Base-by-base conservation (phyloP, 2,888 invertebrate genomes). In the Ditula angustiorana region DNA sequence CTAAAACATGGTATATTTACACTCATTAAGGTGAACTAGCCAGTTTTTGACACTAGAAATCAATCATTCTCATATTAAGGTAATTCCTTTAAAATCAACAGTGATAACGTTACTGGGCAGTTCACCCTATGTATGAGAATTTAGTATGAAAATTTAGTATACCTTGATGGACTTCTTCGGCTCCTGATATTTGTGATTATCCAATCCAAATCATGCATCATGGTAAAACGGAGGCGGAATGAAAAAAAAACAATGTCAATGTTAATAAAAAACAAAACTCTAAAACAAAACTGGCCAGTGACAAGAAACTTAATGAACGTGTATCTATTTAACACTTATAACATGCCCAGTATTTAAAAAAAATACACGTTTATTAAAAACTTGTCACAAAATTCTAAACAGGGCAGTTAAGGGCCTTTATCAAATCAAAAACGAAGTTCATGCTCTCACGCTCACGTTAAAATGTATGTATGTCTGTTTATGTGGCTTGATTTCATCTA, bases 101-200 rank as follows among this genome's bases (percentile, higher is more conserved):
- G n/a, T n/a, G n/a, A n/a, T n/a, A n/a, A n/a, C n/a, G n/a, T n/a
- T 37, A 13, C n/a, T 13, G n/a, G 37, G 10, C 16, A n/a, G 2
- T 19, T 44, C 13, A 50, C 26, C 11, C 10, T 50, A 37, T 26
- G 7, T 24, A 64, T 64, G 58, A 59, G 16, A 59, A 52, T 63
- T 62, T 63, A 3, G 46, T 57, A 37, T 30, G 2, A 2, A 0
- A 23, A 24, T 55, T 61, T 61, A 26, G 78, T 90, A 87, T 76
- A 92, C 92, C 90, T 88, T 92, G 28, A 92, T 92, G 1, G 87
- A 91, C 76, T 90, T 91, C 77, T 85, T 91, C 69, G 92, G 92
- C 82, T 92, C 92, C 92, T 92, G 74, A 67, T 65, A 66, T 69
- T 69, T 41, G 62, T 67, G 67, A 69, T 70, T 69, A 66, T 70